Evolutionary conservation across 1,140 invertebrate genomes (phyloP).

Genomic region (Papilio helenus): DNA sequence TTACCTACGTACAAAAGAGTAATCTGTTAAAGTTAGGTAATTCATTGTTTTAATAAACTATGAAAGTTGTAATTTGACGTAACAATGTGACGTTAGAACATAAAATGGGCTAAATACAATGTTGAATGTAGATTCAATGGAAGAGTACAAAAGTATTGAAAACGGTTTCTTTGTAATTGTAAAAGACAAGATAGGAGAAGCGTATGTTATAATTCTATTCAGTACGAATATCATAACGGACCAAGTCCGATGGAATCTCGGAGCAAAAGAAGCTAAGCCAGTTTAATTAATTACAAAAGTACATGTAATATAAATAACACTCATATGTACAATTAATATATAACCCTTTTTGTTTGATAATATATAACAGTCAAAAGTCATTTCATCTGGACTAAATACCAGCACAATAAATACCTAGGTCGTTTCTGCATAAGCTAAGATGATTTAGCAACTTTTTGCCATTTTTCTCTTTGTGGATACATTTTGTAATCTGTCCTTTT

Average conservation of each 20-base stretch:
- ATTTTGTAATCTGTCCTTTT: neutral
- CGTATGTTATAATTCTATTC: neutral
- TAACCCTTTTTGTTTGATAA: neutral
- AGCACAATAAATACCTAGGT: too few species aligned
- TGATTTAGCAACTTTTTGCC: too few species aligned
- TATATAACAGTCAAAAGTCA: neutral
- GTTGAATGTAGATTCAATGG: neutral
- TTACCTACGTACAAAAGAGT: neutral
- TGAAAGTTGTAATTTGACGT: neutral
- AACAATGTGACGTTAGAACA: neutral
- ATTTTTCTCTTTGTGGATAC: neutral
- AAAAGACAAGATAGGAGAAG: neutral
- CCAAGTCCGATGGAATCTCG: neutral
- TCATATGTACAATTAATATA: neutral
- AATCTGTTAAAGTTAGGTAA: constrained; percentile 19
- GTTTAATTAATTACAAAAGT: neutral
- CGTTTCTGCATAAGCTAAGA: too few species aligned
- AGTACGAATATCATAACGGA: neutral
- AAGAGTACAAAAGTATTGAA: neutral
- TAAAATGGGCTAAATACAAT: neutral
- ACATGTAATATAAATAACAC: neutral
- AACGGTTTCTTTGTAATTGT: neutral
- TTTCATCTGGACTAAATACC: neutral
- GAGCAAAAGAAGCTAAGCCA: neutral
- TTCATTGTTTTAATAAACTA: neutral